These are phyloP conservation scores for Parnassius orleans DNA, from an alignment of 2,888 invertebrate genomes.

Conservation along the genomic window DNA sequence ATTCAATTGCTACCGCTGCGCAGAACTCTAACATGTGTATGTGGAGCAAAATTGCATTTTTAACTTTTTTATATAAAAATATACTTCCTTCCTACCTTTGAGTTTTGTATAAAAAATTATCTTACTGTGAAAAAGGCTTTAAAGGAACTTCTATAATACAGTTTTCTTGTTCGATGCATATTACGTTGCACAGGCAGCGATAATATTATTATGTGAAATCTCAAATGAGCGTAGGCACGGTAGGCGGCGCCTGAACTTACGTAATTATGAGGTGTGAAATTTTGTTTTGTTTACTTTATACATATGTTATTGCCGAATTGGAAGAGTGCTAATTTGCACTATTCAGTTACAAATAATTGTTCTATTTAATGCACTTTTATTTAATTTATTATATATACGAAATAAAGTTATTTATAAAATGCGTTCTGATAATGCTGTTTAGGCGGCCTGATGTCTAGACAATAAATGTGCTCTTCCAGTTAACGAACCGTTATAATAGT, in stretches of 20 bases:
- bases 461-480: constrained; percentile 12
- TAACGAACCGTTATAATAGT: constrained; percentile 3
- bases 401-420: not conserved
- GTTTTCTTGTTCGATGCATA: no score
- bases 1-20: no score
- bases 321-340: constrained; percentile 6
- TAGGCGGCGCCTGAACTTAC: not conserved
- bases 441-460: constrained; percentile 14
- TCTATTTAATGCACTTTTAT: not conserved
- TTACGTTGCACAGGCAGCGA: not conserved
- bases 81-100: no score
- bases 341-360: not conserved
- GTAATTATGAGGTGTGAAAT: not conserved
- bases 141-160: no score
- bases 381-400: not conserved
- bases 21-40: no score
- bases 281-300: not conserved
- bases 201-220: not conserved
- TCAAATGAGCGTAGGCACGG: constrained; percentile 1
- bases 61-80: no score
- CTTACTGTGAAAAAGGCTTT: no score
- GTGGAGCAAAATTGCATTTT: no score
- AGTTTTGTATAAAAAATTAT: no score
- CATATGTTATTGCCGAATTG: not conserved
- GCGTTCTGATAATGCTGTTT: not conserved